Percentiles rank a stretch among this genome's conserved stretches.
phyloP scores from a whole-genome alignment of 1,140 invertebrate genomes.

The Drosophila orena region DNA sequence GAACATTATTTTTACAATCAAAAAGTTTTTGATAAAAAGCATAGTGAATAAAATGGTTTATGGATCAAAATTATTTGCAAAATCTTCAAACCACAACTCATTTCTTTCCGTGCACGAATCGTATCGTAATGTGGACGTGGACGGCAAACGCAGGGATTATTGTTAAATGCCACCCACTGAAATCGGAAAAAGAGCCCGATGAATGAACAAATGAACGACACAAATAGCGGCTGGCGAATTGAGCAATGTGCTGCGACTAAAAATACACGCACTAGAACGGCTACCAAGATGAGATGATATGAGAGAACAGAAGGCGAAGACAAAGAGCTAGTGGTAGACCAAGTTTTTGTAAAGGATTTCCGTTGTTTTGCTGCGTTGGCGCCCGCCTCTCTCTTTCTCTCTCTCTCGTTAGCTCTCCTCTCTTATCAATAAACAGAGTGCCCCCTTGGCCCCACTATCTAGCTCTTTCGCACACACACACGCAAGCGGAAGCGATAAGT shows the following conservation, averaged over 20 bases:
- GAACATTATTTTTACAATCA: no score
- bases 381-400: not conserved
- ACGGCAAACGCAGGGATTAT: constrained; percentile 42
- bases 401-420: constrained; percentile 1
- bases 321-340: constrained; percentile 17
- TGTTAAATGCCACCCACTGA: constrained; percentile 46
- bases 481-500: constrained; percentile 39
- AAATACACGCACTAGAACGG: constrained; percentile 53
- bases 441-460: constrained; percentile 28
- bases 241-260: constrained; percentile 57
- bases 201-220: constrained; percentile 49
- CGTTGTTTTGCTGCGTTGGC: constrained; percentile 20
- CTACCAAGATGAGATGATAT: constrained; percentile 41
- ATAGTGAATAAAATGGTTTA: not conserved
- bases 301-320: constrained; percentile 4
- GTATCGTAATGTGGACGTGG: constrained; percentile 48
- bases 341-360: constrained; percentile 25
- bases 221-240: constrained; percentile 41
- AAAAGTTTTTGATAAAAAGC: no score
- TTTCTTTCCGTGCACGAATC: constrained; percentile 5
- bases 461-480: constrained; percentile 5
- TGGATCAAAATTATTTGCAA: not conserved
- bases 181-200: constrained; percentile 48
- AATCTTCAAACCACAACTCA: not conserved
- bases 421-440: constrained; percentile 57